These are phyloP conservation scores for Vireo altiloquus DNA, from an alignment of 2,113 vertebrate genomes.

Conservation along the genomic window DNA sequence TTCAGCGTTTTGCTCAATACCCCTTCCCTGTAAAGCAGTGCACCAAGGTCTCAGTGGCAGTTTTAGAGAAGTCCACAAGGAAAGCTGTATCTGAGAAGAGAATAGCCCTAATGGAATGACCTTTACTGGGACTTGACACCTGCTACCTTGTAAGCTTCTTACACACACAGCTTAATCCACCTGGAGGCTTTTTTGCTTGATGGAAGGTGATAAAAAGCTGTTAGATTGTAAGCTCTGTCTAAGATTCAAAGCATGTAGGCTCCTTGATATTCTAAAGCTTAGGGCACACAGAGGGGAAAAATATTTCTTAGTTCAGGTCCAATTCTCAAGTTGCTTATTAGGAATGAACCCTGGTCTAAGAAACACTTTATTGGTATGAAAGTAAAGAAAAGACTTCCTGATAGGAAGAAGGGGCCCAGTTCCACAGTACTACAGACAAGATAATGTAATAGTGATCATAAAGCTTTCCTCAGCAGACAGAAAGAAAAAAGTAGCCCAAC, in stretches of 20 bases:
- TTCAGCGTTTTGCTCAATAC: slow-evolving; percentile 43
- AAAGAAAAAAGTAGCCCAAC: slow-evolving; percentile 54
- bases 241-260: slow-evolving; percentile 68
- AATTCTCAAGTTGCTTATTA: slow-evolving; percentile 73
- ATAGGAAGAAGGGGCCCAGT: slow-evolving; percentile 47
- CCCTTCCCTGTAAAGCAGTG: neutral
- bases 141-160: slow-evolving; percentile 73
- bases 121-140: slow-evolving; percentile 71
- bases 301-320: slow-evolving; percentile 62
- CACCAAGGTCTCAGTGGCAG: neutral
- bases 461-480: slow-evolving; percentile 63
- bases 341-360: slow-evolving; percentile 59
- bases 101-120: slow-evolving; percentile 69
- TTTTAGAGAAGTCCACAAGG: slow-evolving; percentile 50
- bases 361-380: slow-evolving; percentile 62
- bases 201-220: slow-evolving; percentile 71
- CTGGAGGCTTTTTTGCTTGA: slow-evolving; percentile 73
- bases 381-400: slow-evolving; percentile 57
- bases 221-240: slow-evolving; percentile 64
- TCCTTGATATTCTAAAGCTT: slow-evolving; percentile 64
- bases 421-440: slow-evolving; percentile 30
- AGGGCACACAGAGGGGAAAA: slow-evolving; percentile 49
- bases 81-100: slow-evolving; percentile 59
- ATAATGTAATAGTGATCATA: slow-evolving; percentile 69
- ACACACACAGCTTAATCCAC: slow-evolving; percentile 72